Evolutionary conservation across 2,797 vertebrate species (phyloP).

Genomic region (Periophthalmus magnuspinnatus): DNA sequence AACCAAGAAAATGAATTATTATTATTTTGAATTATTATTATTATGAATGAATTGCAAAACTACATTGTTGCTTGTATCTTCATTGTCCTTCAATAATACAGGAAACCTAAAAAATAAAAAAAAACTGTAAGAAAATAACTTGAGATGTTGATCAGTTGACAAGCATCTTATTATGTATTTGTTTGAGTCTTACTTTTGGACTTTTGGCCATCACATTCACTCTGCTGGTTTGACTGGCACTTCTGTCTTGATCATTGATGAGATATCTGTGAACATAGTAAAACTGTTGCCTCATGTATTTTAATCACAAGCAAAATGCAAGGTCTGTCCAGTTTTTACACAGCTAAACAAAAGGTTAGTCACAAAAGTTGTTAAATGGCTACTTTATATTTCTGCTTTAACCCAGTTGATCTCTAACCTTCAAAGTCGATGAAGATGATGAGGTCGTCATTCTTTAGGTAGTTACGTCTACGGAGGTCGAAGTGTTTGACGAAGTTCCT

Average conservation of each 20-base stretch:
- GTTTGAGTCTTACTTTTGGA: constrained; percentile 26
- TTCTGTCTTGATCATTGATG: constrained; percentile 67
- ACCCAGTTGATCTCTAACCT: constrained; percentile 62
- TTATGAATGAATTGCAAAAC: too few species aligned
- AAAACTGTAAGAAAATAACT: not conserved
- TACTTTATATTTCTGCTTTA: not conserved
- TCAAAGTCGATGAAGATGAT: constrained; percentile 86
- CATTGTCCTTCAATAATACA: not conserved
- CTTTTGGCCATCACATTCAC: constrained; percentile 13
- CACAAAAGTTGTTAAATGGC: too few species aligned
- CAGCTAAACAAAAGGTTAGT: too few species aligned
- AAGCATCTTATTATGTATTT: too few species aligned
- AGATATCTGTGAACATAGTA: constrained; percentile 59
- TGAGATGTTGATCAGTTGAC: not conserved
- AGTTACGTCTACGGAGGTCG: constrained; percentile 77
- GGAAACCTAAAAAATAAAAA: not conserved
- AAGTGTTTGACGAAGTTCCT: constrained; percentile 78
- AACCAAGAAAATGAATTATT: not conserved
- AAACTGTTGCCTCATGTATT: not conserved
- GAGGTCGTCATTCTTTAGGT: constrained; percentile 87
- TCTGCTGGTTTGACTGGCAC: constrained; percentile 57
- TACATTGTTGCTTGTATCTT: not conserved
- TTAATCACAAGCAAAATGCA: not conserved
- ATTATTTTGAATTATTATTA: too few species aligned
- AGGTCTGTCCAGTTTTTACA: not conserved